Evolutionary conservation across 1,140 invertebrate species (phyloP).

Genomic region (Neocloeon triangulifer): DNA sequence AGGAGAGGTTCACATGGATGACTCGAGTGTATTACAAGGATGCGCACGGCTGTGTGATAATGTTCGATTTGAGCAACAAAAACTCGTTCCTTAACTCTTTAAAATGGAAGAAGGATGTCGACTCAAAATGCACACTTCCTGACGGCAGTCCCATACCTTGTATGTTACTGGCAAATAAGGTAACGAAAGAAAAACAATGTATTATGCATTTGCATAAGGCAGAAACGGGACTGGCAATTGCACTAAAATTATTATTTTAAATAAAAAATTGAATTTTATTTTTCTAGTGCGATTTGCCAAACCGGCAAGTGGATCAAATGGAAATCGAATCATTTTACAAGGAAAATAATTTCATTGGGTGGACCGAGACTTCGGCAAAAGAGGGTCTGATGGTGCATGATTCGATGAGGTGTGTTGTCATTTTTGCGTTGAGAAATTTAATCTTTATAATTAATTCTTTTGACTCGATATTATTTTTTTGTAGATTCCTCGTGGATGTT

Average conservation of each 20-base stretch:
- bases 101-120: conserved; percentile 36
- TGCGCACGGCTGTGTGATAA: conserved; percentile 33
- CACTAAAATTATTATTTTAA: too few species aligned
- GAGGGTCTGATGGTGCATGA: conserved; percentile 34
- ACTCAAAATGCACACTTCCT: conserved; percentile 26
- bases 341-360: conserved; percentile 32
- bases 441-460: too few species aligned
- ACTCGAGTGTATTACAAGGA: conserved; percentile 37
- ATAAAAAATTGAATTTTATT: too few species aligned
- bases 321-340: conserved; percentile 32
- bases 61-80: conserved; percentile 33
- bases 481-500: conserved; percentile 18
- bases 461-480: conserved; percentile 7
- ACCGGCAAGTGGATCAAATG: conserved; percentile 25
- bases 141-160: conserved; percentile 29
- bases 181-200: too few species aligned
- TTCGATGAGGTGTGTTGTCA: conserved; percentile 23
- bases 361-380: conserved; percentile 35
- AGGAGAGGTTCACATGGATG: conserved; percentile 37
- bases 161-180: conserved; percentile 33
- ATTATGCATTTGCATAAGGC: too few species aligned
- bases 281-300: conserved; percentile 25
- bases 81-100: conserved; percentile 28
- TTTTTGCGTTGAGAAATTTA: too few species aligned
- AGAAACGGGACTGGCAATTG: too few species aligned